These are phyloP conservation scores for Neosilurus hyrtlii DNA, from an alignment of 2,797 vertebrate genomes.

Conservation along the genomic window DNA sequence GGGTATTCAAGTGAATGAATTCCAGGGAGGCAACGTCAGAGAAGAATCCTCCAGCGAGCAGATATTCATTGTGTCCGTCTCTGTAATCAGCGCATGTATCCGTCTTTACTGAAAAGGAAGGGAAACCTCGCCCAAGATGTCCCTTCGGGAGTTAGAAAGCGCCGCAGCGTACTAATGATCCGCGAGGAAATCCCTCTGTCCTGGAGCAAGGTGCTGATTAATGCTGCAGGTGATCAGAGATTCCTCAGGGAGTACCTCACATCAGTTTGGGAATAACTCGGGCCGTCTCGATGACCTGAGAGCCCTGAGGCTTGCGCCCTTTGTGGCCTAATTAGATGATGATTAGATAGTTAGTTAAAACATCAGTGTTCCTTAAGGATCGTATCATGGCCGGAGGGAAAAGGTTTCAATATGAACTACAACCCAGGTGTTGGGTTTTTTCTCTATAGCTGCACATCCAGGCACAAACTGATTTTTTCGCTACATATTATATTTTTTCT, in stretches of 20 bases:
- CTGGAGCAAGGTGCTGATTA: conserved; percentile 33
- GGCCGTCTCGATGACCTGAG: not conserved
- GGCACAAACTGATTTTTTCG: not conserved
- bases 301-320: not conserved
- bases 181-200: conserved; percentile 28
- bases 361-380: conserved; percentile 10
- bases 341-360: conserved; percentile 31
- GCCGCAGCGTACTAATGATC: not conserved
- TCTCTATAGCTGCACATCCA: too few relatives aligned
- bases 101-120: not conserved
- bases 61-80: not conserved
- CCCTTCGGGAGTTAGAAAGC: conserved; percentile 19
- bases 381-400: not conserved
- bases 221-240: conserved; percentile 8
- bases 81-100: not conserved
- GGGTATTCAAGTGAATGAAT: not conserved
- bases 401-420: not conserved
- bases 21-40: not conserved
- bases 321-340: not conserved
- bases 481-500: not conserved
- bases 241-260: conserved; percentile 8
- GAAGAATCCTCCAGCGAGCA: not conserved
- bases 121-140: not conserved
- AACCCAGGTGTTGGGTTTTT: not conserved
- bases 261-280: conserved; percentile 28